Evolutionary conservation across 1,140 invertebrate genomes (phyloP).

Genomic region (Anagrus nilaparvatae): DNA sequence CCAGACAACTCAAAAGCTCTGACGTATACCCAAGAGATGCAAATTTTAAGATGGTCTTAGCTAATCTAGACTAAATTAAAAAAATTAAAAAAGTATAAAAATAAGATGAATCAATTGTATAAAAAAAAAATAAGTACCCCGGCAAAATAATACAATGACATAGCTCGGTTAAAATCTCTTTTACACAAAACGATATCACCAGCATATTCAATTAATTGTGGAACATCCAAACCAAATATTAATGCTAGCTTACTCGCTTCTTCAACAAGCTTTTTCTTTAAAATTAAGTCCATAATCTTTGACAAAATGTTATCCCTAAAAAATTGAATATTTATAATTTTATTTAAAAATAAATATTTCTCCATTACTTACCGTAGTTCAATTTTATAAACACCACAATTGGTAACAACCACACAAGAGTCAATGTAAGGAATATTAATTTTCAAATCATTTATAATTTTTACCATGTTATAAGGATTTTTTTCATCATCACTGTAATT

Average conservation of each 20-base stretch:
- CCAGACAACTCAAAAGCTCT: conserved; percentile 55
- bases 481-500: conserved; percentile 29
- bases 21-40: conserved; percentile 59
- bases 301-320: conserved; percentile 51
- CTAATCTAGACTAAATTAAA: conserved; percentile 47
- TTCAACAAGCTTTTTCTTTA: conserved; percentile 45
- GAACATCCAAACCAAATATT: conserved; percentile 56
- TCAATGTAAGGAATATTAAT: conserved; percentile 44
- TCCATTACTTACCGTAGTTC: conserved; percentile 46
- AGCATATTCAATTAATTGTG: conserved; percentile 59
- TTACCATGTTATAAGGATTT: conserved; percentile 33
- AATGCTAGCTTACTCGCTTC: conserved; percentile 46
- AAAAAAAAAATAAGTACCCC: conserved; percentile 41
- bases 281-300: conserved; percentile 55
- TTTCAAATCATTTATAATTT: conserved; percentile 44
- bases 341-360: conserved; percentile 7
- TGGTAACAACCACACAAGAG: conserved; percentile 63
- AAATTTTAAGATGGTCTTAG: conserved; percentile 63
- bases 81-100: conserved; percentile 7
- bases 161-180: conserved; percentile 53
- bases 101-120: neutral
- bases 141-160: conserved; percentile 61
- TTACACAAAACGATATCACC: conserved; percentile 58
- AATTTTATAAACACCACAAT: conserved; percentile 57
- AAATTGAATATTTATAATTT: conserved; percentile 17